Conservation (phyloP, 2,113 vertebrate species). For the Corapipo altera region DNA sequence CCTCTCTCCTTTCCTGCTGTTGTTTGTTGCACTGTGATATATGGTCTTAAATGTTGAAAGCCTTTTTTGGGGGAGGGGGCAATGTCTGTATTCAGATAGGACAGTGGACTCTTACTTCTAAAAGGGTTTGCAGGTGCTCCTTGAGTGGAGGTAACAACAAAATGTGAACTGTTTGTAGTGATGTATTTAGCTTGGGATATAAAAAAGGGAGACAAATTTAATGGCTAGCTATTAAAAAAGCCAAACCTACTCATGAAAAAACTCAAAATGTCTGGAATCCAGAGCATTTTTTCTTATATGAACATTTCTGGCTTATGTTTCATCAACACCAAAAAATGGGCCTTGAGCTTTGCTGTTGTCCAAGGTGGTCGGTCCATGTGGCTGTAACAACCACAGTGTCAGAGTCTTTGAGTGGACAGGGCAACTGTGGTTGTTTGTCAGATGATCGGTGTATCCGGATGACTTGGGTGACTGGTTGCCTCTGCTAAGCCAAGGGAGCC, state of each 20-base stretch:
- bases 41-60: background rate
- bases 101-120: background rate
- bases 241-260: background rate
- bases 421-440: background rate
- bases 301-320: background rate
- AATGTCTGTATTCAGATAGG: background rate
- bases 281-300: background rate
- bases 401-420: fast-evolving
- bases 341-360: background rate
- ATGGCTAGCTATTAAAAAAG: background rate
- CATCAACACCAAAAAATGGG: background rate
- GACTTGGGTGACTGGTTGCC: background rate
- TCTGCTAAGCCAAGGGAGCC: background rate
- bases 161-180: background rate
- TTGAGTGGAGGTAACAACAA: background rate
- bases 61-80: background rate
- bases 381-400: background rate
- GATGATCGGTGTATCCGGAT: fast-evolving
- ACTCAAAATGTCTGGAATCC: background rate
- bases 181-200: background rate
- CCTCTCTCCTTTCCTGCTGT: background rate
- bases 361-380: background rate
- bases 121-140: background rate
- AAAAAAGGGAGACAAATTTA: background rate
- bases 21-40: background rate